Evolutionary conservation across 1,140 invertebrate genomes (phyloP).

Genomic region (Orius laevigatus): DNA sequence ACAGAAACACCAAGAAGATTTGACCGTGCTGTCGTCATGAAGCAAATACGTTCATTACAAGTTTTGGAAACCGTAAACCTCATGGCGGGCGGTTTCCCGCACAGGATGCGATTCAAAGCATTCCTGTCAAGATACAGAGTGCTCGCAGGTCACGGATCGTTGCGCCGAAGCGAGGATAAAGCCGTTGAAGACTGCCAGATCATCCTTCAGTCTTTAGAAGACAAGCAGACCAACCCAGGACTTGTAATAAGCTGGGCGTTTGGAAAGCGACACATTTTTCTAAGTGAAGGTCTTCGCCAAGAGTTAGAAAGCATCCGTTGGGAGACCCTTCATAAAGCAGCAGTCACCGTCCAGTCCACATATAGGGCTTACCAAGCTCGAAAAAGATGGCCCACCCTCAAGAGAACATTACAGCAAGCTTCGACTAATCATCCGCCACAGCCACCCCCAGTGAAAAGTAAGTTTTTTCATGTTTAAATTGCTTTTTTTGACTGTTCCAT

Average conservation of each 20-base stretch:
- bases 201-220: slow-evolving; percentile 45
- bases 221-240: slow-evolving; percentile 20
- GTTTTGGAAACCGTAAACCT: slow-evolving; percentile 88
- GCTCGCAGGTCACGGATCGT: slow-evolving; percentile 55
- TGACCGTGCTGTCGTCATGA: slow-evolving; percentile 61
- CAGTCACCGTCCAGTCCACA: slow-evolving; percentile 53
- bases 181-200: slow-evolving; percentile 61
- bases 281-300: slow-evolving; percentile 84
- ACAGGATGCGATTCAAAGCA: slow-evolving; percentile 88
- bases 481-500: background rate
- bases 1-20: slow-evolving; percentile 60
- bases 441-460: slow-evolving; percentile 2
- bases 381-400: slow-evolving; percentile 46
- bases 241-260: slow-evolving; percentile 57
- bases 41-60: slow-evolving; percentile 77
- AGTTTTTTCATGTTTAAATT: background rate
- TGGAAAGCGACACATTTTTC: slow-evolving; percentile 81
- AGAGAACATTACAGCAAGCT: slow-evolving; percentile 26
- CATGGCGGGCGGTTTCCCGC: slow-evolving; percentile 83
- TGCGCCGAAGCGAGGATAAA: slow-evolving; percentile 62
- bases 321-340: slow-evolving; percentile 58
- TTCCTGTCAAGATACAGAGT: slow-evolving; percentile 74
- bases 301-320: slow-evolving; percentile 64
- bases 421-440: slow-evolving; percentile 4
- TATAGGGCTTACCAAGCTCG: slow-evolving; percentile 66